phyloP scores from a whole-genome alignment of 2,888 invertebrate species.

The Macaria notata region DNA sequence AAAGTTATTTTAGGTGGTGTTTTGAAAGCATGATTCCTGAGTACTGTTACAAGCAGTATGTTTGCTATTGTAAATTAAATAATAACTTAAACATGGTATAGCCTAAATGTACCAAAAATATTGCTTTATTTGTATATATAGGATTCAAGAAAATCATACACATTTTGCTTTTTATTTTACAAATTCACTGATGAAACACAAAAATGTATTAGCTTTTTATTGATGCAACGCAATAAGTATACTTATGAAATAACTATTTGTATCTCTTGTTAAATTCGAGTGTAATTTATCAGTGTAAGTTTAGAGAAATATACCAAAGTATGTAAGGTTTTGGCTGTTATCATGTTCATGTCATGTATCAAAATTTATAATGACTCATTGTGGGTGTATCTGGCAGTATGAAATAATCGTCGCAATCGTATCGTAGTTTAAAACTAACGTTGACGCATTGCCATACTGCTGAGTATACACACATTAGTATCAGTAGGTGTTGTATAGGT shows the following conservation, averaged over 20 bases:
- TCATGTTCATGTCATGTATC: conserved; percentile 44
- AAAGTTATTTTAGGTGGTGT: conserved; percentile 22
- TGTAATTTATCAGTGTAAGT: conserved; percentile 43
- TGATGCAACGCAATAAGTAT: conserved; percentile 31
- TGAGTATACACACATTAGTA: conserved; percentile 33
- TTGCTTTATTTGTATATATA: conserved; percentile 50
- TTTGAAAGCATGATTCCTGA: conserved; percentile 19
- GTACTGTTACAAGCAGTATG: conserved; percentile 15
- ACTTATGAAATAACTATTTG: conserved; percentile 27
- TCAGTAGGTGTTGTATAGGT: conserved; percentile 34
- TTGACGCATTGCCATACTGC: conserved; percentile 24
- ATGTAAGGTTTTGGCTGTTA: conserved; percentile 53
- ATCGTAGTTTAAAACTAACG: conserved; percentile 12
- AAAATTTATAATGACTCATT: conserved; percentile 43
- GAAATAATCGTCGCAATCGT: conserved; percentile 1
- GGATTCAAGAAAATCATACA: conserved; percentile 33
- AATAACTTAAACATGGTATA: conserved; percentile 29
- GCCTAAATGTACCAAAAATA: conserved; percentile 40
- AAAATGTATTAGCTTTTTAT: conserved; percentile 39
- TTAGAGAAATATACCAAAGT: conserved; percentile 55
- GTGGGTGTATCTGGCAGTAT: conserved; percentile 18
- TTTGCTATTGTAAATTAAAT: conserved; percentile 24
- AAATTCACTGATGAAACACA: conserved; percentile 27
- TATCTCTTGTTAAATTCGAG: conserved; percentile 41
- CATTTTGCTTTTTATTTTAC: conserved; percentile 34